Base-by-base conservation (phyloP, 2,888 invertebrate species). In the Conops quadrifasciatus region DNA sequence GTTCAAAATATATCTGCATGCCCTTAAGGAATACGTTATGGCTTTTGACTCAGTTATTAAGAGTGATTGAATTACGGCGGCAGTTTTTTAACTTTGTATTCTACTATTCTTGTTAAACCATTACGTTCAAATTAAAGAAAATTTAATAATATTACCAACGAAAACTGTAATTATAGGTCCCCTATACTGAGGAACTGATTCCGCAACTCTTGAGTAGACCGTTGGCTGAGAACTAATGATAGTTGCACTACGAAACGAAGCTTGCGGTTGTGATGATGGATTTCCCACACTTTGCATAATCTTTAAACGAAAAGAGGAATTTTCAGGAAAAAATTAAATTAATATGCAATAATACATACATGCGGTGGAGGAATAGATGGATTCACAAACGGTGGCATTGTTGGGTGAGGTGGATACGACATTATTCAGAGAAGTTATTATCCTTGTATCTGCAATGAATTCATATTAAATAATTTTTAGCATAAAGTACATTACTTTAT, bases 141-240 rank as follows among this genome's bases (percentile, higher is more conserved):
- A n/a, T n/a, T n/a, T 30, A 45, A 7, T 21, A n/a, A 13, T 81
- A 83, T 81, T 84, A 90, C 98, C 98, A 64, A 98, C 95, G 88
- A 98, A 98, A 2, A 98, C 97, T 1, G 98, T 98, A 47, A 98
- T 96, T 1, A 96, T 92, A 0, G 97, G 97, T 0, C 96, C 95
- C 65, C 91, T 91, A 67, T 81, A 83, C 69, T 83, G 85, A 5
- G 83, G 83, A 67, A 82, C 80, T 19, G 85, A 81, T 73, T 84
- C 85, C 2, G 84, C 81, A 16, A 81, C 81, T 3, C 84, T 78
- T 49, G 83, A 84, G 74, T 86, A 86, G 0, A 86, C 84, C 58
- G 84, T 85, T 15, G 86, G 86, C 71, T 85, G 85, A 51, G 86
- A 86, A 68, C 85, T 86, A 47, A 86, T 86, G 26, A 86, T 85